A percentile compares a stretch with the other conserved stretches of the same genome.
phyloP scores from a whole-genome alignment of 2,113 vertebrate genomes.

The pig (Sus scrofa) region DNA sequence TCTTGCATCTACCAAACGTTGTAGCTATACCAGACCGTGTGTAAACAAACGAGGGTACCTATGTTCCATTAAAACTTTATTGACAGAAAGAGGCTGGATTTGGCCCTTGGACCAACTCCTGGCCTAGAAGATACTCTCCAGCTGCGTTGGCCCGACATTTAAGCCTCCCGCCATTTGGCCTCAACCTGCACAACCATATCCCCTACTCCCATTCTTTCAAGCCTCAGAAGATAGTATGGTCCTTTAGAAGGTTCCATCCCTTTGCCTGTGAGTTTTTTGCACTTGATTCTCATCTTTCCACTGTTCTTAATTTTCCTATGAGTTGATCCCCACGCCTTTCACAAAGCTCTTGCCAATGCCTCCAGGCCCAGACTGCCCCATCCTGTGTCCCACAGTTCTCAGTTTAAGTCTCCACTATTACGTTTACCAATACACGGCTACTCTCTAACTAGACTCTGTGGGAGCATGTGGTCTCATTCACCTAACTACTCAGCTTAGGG shows the following conservation, averaged over 20 bases:
- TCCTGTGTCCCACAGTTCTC: neutral
- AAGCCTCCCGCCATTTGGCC: neutral
- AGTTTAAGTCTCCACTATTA: neutral
- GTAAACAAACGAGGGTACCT: neutral
- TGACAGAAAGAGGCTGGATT: neutral
- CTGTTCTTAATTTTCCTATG: neutral
- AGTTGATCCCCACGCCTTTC: neutral
- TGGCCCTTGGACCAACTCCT: neutral
- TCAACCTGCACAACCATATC: neutral
- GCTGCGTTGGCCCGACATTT: neutral
- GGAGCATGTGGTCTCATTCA: rapidly evolving
- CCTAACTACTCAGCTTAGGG: neutral
- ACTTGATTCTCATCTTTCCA: neutral
- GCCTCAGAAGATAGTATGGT: neutral
- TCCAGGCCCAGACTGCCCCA: neutral
- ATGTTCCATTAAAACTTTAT: constrained; percentile 37
- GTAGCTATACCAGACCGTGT: neutral
- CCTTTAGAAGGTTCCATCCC: neutral
- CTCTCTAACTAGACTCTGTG: neutral
- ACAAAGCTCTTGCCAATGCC: neutral
- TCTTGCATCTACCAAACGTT: neutral
- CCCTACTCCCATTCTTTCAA: neutral
- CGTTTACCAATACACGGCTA: neutral
- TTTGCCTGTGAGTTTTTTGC: neutral
- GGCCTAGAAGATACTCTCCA: neutral